Conservation (phyloP, 2,797 vertebrate genomes). For the Tenualosa thibaudeaui region DNA sequence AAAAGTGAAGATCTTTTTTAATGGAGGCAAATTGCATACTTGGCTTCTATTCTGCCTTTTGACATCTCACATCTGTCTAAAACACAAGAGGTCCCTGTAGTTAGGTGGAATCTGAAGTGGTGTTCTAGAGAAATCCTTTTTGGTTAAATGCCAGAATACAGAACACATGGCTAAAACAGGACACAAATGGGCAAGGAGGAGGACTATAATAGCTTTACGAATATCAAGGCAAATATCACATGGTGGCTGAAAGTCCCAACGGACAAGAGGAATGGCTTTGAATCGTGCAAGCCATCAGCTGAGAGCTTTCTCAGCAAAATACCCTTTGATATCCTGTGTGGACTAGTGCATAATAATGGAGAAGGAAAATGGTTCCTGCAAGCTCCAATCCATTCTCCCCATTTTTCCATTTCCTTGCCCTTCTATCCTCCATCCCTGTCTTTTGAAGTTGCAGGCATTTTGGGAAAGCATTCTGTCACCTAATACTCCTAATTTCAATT, state of each 20-base stretch:
- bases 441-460: not conserved
- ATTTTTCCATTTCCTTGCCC: not conserved
- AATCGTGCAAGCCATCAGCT: not conserved
- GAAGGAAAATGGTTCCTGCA: not conserved
- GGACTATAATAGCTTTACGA: not conserved
- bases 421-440: not conserved
- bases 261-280: not conserved
- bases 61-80: not conserved
- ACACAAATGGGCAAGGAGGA: not conserved
- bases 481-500: not conserved
- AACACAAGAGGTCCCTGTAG: not conserved
- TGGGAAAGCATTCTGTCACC: not conserved
- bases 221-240: constrained; percentile 8
- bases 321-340: not conserved
- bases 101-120: not conserved
- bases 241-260: not conserved
- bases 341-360: not conserved
- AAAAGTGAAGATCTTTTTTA: not conserved
- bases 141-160: not conserved
- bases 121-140: not conserved
- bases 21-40: not conserved
- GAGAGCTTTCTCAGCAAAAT: not conserved
- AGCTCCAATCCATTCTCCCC: not conserved
- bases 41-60: not conserved
- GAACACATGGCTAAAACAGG: not conserved